These are phyloP conservation scores for Orthosia gracilis DNA, from an alignment of 2,888 invertebrate species.

Conservation along the genomic window DNA sequence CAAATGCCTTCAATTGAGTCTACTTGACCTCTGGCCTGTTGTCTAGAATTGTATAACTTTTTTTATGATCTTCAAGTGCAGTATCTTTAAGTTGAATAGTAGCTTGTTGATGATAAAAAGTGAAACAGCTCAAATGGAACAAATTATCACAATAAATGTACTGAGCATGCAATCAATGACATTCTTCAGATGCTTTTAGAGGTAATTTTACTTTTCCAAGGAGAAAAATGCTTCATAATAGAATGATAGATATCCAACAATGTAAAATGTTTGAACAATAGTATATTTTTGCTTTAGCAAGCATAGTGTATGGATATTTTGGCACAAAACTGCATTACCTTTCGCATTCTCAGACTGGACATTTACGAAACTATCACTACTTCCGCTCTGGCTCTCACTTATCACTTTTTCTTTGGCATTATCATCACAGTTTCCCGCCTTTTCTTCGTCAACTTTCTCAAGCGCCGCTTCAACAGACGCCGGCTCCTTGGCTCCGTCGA, in stretches of 20 bases:
- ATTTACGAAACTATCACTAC: slow-evolving; percentile 70
- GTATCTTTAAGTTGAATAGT: not conserved
- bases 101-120: slow-evolving; percentile 10
- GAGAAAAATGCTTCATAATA: not conserved
- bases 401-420: slow-evolving; percentile 88
- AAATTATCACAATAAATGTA: slow-evolving; percentile 18
- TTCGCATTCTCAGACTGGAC: slow-evolving; percentile 70
- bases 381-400: slow-evolving; percentile 75
- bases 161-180: slow-evolving; percentile 36
- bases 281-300: not conserved
- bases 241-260: not conserved
- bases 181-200: slow-evolving; percentile 27
- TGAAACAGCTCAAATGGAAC: slow-evolving; percentile 20
- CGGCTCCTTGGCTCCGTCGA: slow-evolving; percentile 71
- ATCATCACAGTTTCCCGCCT: slow-evolving; percentile 86
- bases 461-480: slow-evolving; percentile 67
- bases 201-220: not conserved
- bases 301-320: not conserved
- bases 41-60: slow-evolving; percentile 29
- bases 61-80: slow-evolving; percentile 28
- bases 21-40: slow-evolving; percentile 32
- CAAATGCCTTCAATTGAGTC: slow-evolving; percentile 39
- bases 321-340: slow-evolving; percentile 63
- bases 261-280: not conserved
- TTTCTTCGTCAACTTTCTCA: slow-evolving; percentile 71